Conservation (phyloP, 2,888 invertebrate species). For the Phragmatobia fuliginosa region DNA sequence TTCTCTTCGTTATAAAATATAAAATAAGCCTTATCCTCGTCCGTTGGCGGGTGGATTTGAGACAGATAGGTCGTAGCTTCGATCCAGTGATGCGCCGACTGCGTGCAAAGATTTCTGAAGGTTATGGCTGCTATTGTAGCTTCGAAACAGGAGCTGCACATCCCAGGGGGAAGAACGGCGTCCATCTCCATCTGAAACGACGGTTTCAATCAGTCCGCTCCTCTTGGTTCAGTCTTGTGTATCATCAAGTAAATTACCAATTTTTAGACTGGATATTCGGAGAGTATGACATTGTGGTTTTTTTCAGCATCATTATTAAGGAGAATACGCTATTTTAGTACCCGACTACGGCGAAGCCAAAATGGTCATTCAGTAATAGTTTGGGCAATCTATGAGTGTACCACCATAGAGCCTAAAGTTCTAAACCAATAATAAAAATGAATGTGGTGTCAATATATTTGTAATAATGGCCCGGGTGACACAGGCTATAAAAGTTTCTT, state of each 20-base stretch:
- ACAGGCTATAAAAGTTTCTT: neutral
- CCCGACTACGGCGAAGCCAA: too few relatives aligned
- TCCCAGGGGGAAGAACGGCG: conserved; percentile 63
- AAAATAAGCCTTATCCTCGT: conserved; percentile 61
- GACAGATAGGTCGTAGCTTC: conserved; percentile 53
- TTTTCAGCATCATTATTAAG: neutral
- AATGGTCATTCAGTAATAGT: too few relatives aligned
- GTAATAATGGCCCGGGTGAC: too few relatives aligned
- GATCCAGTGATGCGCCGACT: conserved; percentile 66
- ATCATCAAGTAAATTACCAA: neutral
- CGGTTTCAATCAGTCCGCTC: conserved; percentile 74
- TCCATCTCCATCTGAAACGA: conserved; percentile 80
- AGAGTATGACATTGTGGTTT: neutral
- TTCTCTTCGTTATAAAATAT: conserved; percentile 58
- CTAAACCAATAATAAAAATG: too few relatives aligned
- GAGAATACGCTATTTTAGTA: neutral
- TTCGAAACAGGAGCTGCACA: conserved; percentile 68
- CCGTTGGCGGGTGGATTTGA: conserved; percentile 44
- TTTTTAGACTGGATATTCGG: conserved; percentile 1
- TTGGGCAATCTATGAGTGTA: too few relatives aligned
- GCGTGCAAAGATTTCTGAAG: conserved; percentile 64
- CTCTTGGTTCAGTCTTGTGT: conserved; percentile 42
- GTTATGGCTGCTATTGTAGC: conserved; percentile 60
- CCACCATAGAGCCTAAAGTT: too few relatives aligned
- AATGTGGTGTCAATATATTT: too few relatives aligned